Evolutionary conservation across 2,113 vertebrate genomes (phyloP), one percentile per base, ranked within the genome.

Genomic region (Chaetura pelagica): DNA sequence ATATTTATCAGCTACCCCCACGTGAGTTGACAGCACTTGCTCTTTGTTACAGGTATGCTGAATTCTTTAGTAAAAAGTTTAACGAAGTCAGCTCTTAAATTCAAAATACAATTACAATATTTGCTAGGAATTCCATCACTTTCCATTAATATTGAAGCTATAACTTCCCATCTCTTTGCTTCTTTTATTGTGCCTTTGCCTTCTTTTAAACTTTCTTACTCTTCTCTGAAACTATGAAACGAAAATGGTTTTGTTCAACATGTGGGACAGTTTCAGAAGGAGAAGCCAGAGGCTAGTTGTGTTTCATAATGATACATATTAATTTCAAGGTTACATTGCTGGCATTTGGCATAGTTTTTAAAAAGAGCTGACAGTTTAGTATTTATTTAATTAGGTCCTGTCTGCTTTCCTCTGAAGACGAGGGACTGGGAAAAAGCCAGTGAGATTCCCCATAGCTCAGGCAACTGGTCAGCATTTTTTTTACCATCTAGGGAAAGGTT

Each of bases 171-270:
- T 42, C 54, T 81, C 27, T 67, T 11, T 74, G 44, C 17, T 69
- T 14, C 40, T 84, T 90, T 27, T 40, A 30, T 78, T 55, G 26
- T 82, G 72, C 82, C 10, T 91, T 54, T 77, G 24, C 66, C 40
- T 46, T 49, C 91, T 54, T 55, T 35, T 89, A 93, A 35, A 40
- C 68, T 94, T 87, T 69, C 61, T 84, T 54, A 40, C 87, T 91
- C 55, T 77, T 49, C 63, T 89, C 46, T 58, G 48, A 87, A 93
- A 77, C 92, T 77, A 48, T 63, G 78, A 90, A 79, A 96, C 94
- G 32, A 58, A 22, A 87, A 95, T 85, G 14, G 40, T 84, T 88
- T 93, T 75, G 38, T 68, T 54, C 17, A 49, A 3, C 58, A 24
- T 13, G 20, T 87, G 44, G 26, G 13, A 29, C 40, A 55, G 10